Base-by-base conservation (phyloP, 2,888 invertebrate species). In the Ectemnius lituratus region DNA sequence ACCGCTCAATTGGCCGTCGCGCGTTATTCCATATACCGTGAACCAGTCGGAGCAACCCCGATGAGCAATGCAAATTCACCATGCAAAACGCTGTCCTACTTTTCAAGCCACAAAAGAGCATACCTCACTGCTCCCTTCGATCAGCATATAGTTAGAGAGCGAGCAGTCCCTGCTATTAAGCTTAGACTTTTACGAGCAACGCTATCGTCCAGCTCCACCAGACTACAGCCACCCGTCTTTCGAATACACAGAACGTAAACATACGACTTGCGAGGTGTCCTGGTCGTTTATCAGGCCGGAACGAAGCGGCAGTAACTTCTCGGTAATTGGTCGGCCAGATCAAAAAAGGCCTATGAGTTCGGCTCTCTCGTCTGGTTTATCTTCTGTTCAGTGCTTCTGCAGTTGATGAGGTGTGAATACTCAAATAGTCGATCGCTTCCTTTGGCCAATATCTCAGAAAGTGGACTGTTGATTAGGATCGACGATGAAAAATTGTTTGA, bases 251-350 rank as follows among this genome's bases (percentile, higher is more conserved):
- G 62, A 65, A 16, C 66, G 66, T 65, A 64, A 77, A 73, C 57
- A 64, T 64, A 63, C 67, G 61, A 60, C 67, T 23, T 62, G 57
- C 64, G 58, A 67, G 27, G 67, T 46, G 58, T 76, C 69, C 60
- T 67, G 76, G 72, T 82, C 76, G 84, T 81, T 82, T 81, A 83
- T 81, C 77, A 72, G 80, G 71, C 77, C 76, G 84, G 83, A 84
- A 83, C 84, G 82, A 81, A 78, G 76, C 76, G 72, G 75, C 81
- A 81, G 76, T 85, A 76, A 80, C 83, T 85, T 85, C 84, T 85
- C 84, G 67, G 73, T 76, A 77, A 81, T 76, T 76, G 82, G 6
- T 85, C 81, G 78, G 77, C 77, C 69, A 80, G 85, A 85, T 86
- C 80, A 84, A 84, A 76, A 78, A 67, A 16, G 52, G 72, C 74